Base-by-base conservation (phyloP, 2,113 vertebrate species). In the Chaetops frenatus region DNA sequence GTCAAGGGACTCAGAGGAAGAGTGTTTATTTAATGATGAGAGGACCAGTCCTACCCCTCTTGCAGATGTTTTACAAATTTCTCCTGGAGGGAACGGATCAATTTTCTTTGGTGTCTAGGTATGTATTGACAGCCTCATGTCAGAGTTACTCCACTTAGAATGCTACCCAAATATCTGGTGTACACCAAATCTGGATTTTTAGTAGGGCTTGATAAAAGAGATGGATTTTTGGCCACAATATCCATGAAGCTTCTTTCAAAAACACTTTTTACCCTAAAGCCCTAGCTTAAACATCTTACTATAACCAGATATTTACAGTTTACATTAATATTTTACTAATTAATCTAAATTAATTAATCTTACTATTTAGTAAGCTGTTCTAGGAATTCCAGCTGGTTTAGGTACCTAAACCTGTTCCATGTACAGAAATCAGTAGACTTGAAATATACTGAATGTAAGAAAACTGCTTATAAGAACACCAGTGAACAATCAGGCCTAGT, bases 291-390 rank as follows among this genome's bases (percentile, higher is more conserved):
- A 56, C 24, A 47, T 76, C 33, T 22, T 54, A 48, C 57, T 72
- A 38, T 66, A 90, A 56, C 25, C 42, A 77, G 29, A 40, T 82
- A 85, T 44, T 73, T 88, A 23, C 35, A 66, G 6, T 58, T 69
- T 80, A 18, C 22, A 54, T 80, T 85, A 87, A 58, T 58, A 82
- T 24, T 76, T 95, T 77, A 65, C 12, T 72, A 72, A 80, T 65
- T 57, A 38, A 74, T 84, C 42, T 65, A 70, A 86, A 92, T 91
- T 85, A 92, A 71, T 93, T 84, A 38, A 72, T 72, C 45, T 88
- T 72, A 22, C 12, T 80, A 61, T 85, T 91, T 88, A 40, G 1
- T n/a, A 72, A 66, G 8, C 28, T 81, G 19, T 54, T 78, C 51
- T 81, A 76, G 61, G 58, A 73, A 82, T 62, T 65, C 31, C 20